Percentiles rank a stretch among this genome's conserved stretches.
These are phyloP conservation scores for Myotis planiceps DNA, from an alignment of 2,797 vertebrate genomes.

Conservation along the genomic window DNA sequence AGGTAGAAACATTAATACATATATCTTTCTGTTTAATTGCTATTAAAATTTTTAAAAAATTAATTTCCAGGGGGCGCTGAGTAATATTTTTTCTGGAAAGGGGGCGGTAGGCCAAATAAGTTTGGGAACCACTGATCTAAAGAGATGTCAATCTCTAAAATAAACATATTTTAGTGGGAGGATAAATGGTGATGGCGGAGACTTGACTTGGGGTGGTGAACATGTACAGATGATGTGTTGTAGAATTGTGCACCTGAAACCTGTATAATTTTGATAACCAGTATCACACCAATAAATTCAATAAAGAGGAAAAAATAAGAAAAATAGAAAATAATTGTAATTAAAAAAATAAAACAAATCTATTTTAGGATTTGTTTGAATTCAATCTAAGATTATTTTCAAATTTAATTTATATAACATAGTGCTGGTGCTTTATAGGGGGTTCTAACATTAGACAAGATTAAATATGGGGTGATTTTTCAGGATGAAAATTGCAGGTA, in stretches of 20 bases:
- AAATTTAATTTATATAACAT: neutral
- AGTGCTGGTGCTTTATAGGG: neutral
- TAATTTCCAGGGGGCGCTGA: too few relatives aligned
- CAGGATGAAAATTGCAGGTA: neutral
- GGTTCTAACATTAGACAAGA: neutral
- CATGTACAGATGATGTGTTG: neutral
- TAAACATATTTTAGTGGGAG: neutral
- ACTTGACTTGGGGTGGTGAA: neutral
- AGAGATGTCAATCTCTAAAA: neutral
- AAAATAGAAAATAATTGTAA: neutral
- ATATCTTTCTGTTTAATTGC: too few relatives aligned
- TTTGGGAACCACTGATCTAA: too few relatives aligned
- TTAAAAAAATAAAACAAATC: neutral
- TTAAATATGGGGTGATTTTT: neutral
- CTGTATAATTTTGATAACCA: neutral
- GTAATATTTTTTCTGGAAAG: too few relatives aligned
- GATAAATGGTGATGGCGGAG: neutral
- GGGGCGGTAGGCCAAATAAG: too few relatives aligned
- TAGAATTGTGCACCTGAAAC: neutral
- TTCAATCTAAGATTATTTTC: constrained; percentile 16
- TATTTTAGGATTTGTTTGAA: constrained; percentile 4
- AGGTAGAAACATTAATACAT: too few relatives aligned
- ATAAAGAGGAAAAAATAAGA: neutral
- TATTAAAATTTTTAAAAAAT: too few relatives aligned
- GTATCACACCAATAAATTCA: neutral